Evolutionary conservation across 2,888 invertebrate genomes (phyloP).

Genomic region (Drosophila cognata): DNA sequence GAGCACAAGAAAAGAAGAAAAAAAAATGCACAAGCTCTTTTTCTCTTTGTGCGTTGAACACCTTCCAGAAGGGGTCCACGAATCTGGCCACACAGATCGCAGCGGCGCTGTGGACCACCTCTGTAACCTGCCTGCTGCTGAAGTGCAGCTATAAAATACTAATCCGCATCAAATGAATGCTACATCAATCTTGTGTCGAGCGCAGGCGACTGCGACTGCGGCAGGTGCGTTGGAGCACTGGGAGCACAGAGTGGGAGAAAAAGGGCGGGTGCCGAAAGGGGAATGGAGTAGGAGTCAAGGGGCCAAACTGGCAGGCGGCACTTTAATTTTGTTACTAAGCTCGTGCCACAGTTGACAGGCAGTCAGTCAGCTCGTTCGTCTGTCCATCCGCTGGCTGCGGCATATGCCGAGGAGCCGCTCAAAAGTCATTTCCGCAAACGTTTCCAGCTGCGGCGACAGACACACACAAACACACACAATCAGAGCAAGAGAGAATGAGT

Average conservation of each 20-base stretch:
- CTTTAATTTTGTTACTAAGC: constrained; percentile 80
- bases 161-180: constrained; percentile 81
- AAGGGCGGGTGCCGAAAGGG: not conserved
- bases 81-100: constrained; percentile 8
- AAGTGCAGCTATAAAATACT: constrained; percentile 82
- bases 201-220: constrained; percentile 50
- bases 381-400: constrained; percentile 27
- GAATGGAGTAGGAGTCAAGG: constrained; percentile 2
- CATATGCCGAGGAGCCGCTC: constrained; percentile 75
- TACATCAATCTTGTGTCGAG: constrained; percentile 77
- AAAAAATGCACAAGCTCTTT: constrained; percentile 59
- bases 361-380: constrained; percentile 13
- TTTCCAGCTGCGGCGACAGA: constrained; percentile 65
- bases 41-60: constrained; percentile 58
- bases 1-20: constrained; percentile 32
- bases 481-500: not conserved
- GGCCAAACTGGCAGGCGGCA: constrained; percentile 57
- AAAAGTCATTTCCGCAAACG: constrained; percentile 81
- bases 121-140: constrained; percentile 38
- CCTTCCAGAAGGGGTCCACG: constrained; percentile 31
- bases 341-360: constrained; percentile 54
- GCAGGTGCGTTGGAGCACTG: constrained; percentile 26
- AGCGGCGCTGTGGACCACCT: not conserved
- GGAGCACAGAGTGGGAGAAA: not conserved
- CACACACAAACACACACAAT: constrained; percentile 12